phyloP scores from a whole-genome alignment of 2,113 vertebrate species.

The Hassar affinis region DNA sequence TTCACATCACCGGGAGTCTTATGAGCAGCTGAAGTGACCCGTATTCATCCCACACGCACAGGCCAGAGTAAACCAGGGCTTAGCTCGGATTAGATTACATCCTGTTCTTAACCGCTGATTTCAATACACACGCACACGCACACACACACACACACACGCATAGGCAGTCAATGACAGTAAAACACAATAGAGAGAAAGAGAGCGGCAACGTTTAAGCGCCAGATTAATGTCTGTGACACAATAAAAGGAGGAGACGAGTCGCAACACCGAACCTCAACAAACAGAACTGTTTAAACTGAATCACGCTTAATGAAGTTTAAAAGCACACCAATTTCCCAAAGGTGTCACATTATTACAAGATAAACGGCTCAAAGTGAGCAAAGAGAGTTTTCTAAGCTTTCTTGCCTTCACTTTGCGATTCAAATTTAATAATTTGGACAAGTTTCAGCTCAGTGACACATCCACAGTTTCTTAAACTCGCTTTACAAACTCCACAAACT shows the following conservation, averaged over 20 bases:
- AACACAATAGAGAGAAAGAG: conserved; percentile 17
- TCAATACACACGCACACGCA: conserved; percentile 25
- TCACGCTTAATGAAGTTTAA: not conserved
- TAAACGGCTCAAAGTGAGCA: not conserved
- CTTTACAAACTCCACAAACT: too few relatives aligned
- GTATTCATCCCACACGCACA: conserved; percentile 46
- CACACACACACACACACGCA: conserved; percentile 20
- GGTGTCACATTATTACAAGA: not conserved
- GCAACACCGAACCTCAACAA: conserved; percentile 26
- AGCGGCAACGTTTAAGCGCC: conserved; percentile 2
- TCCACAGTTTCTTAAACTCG: not conserved
- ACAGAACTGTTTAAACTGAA: not conserved
- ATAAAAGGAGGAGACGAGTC: conserved; percentile 17
- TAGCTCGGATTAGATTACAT: conserved; percentile 44
- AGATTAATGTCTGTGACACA: conserved; percentile 1
- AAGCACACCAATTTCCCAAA: not conserved
- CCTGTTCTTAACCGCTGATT: conserved; percentile 26
- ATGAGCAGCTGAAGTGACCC: conserved; percentile 58
- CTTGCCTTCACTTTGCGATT: not conserved
- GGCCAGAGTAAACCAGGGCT: conserved; percentile 28
- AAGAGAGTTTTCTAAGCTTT: not conserved
- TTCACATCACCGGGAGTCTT: conserved; percentile 68
- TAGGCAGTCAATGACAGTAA: not conserved
- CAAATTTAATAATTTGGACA: not conserved
- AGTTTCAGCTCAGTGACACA: not conserved